Percentiles rank a stretch among this genome's conserved stretches.
Conservation (phyloP, 2,113 vertebrate genomes). For the Suricata suricatta region DNA sequence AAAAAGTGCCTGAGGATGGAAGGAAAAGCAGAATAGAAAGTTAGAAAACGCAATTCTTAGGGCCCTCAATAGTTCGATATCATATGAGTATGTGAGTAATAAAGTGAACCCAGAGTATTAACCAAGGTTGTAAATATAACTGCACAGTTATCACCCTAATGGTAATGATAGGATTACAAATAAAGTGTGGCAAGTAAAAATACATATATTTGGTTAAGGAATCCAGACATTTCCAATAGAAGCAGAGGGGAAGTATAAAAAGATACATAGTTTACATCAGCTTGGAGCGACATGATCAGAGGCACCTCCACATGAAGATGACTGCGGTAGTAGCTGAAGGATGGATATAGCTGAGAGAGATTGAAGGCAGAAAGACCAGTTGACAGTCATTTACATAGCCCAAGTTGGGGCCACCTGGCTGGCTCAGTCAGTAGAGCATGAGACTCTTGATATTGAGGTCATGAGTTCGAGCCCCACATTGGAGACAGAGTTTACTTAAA, state of each 20-base stretch:
- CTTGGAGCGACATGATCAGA: not conserved
- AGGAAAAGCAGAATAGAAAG: not conserved
- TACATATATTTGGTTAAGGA: not conserved
- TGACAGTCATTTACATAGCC: slow-evolving; percentile 23
- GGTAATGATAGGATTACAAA: not conserved
- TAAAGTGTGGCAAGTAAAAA: not conserved
- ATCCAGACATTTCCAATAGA: not conserved
- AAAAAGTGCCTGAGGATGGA: not conserved
- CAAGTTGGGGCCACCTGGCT: not conserved
- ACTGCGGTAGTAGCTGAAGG: not conserved
- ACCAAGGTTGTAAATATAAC: not conserved
- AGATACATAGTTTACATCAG: not conserved
- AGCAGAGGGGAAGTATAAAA: not conserved
- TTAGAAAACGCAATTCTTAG: not conserved
- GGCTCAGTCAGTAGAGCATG: not conserved
- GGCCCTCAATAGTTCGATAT: not conserved
- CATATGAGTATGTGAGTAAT: not conserved
- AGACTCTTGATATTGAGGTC: not conserved
- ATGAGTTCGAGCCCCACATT: not conserved
- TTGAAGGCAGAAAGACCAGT: slow-evolving; percentile 1
- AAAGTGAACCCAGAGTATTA: not conserved
- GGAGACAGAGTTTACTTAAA: not conserved
- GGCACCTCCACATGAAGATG: not conserved
- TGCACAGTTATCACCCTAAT: not conserved
- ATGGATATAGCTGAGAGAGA: not conserved